Conservation (phyloP, 2,113 vertebrate species). For the Onychostruthus taczanowskii region DNA sequence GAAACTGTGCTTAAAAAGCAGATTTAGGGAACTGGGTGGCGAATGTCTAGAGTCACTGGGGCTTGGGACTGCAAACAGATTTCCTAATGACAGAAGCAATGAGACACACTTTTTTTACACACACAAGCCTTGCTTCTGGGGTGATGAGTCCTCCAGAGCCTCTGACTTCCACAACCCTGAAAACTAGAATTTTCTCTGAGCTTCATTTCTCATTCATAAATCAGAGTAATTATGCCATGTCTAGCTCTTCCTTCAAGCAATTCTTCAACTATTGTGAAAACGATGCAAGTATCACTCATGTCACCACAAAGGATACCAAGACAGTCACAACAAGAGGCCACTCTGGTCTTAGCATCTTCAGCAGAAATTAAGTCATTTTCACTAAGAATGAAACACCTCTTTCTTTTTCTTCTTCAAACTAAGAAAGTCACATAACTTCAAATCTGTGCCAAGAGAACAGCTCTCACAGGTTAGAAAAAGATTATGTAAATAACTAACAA, state of each 20-base stretch:
- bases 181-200: background rate
- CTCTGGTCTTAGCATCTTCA: background rate
- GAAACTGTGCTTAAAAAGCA: background rate
- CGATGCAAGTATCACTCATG: background rate
- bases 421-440: background rate
- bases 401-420: background rate
- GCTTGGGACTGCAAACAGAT: background rate
- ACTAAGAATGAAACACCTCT: background rate
- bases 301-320: background rate
- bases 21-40: background rate
- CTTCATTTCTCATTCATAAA: background rate
- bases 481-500: background rate
- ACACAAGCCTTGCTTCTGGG: background rate
- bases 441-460: background rate
- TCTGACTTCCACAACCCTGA: background rate
- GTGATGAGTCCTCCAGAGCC: background rate
- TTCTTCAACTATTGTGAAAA: background rate
- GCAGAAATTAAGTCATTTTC: background rate
- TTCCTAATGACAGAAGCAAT: background rate
- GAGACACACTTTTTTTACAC: background rate
- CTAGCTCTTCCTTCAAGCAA: background rate
- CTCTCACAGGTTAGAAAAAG: background rate
- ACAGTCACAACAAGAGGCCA: background rate
- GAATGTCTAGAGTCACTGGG: background rate
- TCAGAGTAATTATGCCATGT: background rate